Base-by-base conservation (phyloP, 2,797 vertebrate species). In the Gymnothorax javanicus region DNA sequence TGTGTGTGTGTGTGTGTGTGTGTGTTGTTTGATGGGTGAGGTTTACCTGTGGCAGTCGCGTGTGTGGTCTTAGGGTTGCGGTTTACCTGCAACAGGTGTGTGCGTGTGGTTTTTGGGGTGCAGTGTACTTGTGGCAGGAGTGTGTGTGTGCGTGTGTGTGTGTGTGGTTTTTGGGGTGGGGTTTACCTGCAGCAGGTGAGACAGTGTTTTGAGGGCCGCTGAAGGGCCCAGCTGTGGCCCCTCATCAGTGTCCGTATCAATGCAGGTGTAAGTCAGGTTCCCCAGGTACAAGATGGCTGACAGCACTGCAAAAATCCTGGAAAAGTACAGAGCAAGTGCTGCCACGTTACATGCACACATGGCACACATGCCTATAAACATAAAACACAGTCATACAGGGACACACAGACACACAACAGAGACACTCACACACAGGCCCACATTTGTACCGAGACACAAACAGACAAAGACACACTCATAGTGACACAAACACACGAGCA, bases 261-360 rank as follows among this genome's bases (percentile, higher is more conserved):
- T 95, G 89, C 91, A 94, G 57, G 94, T 95, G 90, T 96, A 99
- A 0, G 94, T 97, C 91, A 99, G 93, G 0, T 99, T 99, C 73
- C 99, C 99, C 94, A 99, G 92, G 91, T 97, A 97, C 85, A 99
- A 95, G 90, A 99, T 98, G 87, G 98, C 97, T 0, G 99, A 99
- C 27, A 99, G 97, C 82, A 98, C 87, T 25, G 97, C 97, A 92
- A 99, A 99, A 91, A 99, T 98, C 91, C 98, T 97, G 85, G 11
- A 88, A 20, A 20, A 54, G 59, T 7, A 89, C 27, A 59, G 69
- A 58, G 27, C 58, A 15, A 4, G 0, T 27, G 12, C 8, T 4
- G 43, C 11, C 33, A 6, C 9, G 8, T 4, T 43, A 3, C 69
- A n/a, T 3, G 25, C 0, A 59, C 57, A n/a, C 81, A 81, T 12